These are phyloP conservation scores for Argyrosomus japonicus DNA, from an alignment of 2,113 vertebrate species.

Conservation along the genomic window DNA sequence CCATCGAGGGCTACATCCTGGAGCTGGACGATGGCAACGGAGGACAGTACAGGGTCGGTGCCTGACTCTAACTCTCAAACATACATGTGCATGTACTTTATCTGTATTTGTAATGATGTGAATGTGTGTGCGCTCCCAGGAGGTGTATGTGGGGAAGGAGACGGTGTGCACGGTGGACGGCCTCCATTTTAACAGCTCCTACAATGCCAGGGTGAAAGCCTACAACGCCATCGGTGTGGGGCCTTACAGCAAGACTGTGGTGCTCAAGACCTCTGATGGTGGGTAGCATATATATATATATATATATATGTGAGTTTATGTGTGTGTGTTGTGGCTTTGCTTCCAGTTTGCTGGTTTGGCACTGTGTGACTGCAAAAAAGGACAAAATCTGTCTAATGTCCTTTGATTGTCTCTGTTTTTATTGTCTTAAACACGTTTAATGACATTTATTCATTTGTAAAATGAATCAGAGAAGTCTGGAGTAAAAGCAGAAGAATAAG, in stretches of 20 bases:
- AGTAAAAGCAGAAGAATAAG: background rate
- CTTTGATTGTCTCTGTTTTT: background rate
- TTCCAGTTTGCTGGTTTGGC: too few species aligned
- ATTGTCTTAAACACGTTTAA: background rate
- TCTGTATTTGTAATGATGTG: slow-evolving; percentile 27
- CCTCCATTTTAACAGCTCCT: slow-evolving; percentile 98
- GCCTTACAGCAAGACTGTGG: slow-evolving; percentile 96
- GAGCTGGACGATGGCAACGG: slow-evolving; percentile 97
- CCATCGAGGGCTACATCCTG: slow-evolving; percentile 94
- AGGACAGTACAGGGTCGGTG: slow-evolving; percentile 94
- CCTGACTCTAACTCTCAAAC: background rate
- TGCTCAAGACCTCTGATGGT: slow-evolving; percentile 96
- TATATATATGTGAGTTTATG: background rate
- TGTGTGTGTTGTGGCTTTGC: slow-evolving; percentile 1
- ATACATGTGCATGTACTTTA: slow-evolving; percentile 1
- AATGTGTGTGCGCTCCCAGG: slow-evolving; percentile 80
- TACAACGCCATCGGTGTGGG: slow-evolving; percentile 93
- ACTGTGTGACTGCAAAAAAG: too few species aligned
- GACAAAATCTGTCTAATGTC: too few species aligned
- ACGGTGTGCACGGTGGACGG: slow-evolving; percentile 97
- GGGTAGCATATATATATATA: background rate
- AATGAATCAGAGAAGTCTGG: background rate
- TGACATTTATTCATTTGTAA: background rate
- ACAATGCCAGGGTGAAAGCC: slow-evolving; percentile 97
- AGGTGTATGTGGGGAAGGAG: slow-evolving; percentile 98